Percentiles rank a stretch among this genome's conserved stretches.
These are phyloP conservation scores for Endotricha flammealis DNA, from an alignment of 2,888 invertebrate genomes.

Conservation along the genomic window DNA sequence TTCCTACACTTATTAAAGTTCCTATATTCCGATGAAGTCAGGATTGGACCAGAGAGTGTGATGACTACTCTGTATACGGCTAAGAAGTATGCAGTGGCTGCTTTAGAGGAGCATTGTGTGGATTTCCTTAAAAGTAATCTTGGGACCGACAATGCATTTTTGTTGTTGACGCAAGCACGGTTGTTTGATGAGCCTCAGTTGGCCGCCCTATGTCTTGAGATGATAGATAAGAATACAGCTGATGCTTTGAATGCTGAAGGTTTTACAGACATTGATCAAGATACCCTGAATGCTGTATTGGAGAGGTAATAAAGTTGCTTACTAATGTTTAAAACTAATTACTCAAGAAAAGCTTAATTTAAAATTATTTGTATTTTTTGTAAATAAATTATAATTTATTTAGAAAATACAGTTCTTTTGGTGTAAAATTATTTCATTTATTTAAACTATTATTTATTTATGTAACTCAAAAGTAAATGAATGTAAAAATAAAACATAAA, in stretches of 20 bases:
- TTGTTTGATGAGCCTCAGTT: constrained; percentile 90
- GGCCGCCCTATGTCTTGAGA: constrained; percentile 88
- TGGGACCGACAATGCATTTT: constrained; percentile 89
- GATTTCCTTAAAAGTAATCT: constrained; percentile 86
- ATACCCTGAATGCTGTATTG: constrained; percentile 86
- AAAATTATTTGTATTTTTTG: too few relatives aligned
- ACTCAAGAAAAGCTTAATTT: too few relatives aligned
- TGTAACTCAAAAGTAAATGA: too few relatives aligned
- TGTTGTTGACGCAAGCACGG: constrained; percentile 87
- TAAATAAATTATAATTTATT: too few relatives aligned
- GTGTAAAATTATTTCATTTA: too few relatives aligned
- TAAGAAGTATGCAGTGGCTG: constrained; percentile 91
- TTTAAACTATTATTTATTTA: too few relatives aligned
- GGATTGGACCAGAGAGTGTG: constrained; percentile 90
- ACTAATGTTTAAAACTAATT: too few relatives aligned
- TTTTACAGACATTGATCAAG: constrained; percentile 89
- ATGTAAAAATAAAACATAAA: too few relatives aligned
- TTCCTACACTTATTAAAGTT: constrained; percentile 86
- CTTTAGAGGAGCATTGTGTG: constrained; percentile 89
- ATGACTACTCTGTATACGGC: constrained; percentile 93
- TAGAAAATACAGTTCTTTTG: too few relatives aligned
- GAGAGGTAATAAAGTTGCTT: too few relatives aligned
- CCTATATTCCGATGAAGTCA: constrained; percentile 89
- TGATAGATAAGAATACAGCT: constrained; percentile 89
- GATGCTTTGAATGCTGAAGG: constrained; percentile 89